Conservation (phyloP, 2,113 vertebrate genomes). For the Reinhardtius hippoglossoides region DNA sequence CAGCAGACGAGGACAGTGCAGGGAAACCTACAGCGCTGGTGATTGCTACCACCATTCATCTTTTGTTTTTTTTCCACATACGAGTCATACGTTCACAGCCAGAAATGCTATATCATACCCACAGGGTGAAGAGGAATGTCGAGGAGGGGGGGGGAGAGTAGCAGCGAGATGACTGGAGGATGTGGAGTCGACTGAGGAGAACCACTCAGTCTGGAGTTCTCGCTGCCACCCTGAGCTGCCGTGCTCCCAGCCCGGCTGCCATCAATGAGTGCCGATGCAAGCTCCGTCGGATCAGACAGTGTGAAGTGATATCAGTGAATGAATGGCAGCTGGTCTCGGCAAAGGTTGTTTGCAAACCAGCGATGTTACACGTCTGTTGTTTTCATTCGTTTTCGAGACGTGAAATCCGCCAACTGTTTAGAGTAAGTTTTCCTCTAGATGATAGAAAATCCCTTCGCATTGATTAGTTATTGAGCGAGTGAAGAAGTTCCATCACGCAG, state of each 20-base stretch:
- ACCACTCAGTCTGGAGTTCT: constrained; percentile 9
- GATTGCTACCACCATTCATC: constrained; percentile 1
- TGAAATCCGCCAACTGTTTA: neutral
- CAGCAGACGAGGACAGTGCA: neutral
- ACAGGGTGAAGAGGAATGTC: neutral
- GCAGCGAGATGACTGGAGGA: constrained; percentile 8
- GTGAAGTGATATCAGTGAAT: constrained; percentile 39
- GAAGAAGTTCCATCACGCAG: constrained; percentile 24
- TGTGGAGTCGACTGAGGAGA: constrained; percentile 31
- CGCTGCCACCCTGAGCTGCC: constrained; percentile 14
- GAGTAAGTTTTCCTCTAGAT: neutral
- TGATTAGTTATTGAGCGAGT: constrained; percentile 30
- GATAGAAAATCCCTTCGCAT: neutral
- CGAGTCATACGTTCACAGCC: neutral
- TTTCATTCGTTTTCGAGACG: constrained; percentile 10
- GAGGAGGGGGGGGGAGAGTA: neutral
- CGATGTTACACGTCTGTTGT: constrained; percentile 5
- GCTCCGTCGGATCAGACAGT: constrained; percentile 10
- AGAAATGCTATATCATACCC: constrained; percentile 8
- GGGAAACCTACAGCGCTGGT: constrained; percentile 1
- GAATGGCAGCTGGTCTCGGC: constrained; percentile 42
- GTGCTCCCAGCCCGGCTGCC: constrained; percentile 1
- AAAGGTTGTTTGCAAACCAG: constrained; percentile 17
- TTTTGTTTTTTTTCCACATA: neutral
- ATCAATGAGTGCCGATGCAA: constrained; percentile 47